These are phyloP conservation scores for Teleopsis dalmanni DNA, from an alignment of 1,140 invertebrate genomes.

Conservation along the genomic window DNA sequence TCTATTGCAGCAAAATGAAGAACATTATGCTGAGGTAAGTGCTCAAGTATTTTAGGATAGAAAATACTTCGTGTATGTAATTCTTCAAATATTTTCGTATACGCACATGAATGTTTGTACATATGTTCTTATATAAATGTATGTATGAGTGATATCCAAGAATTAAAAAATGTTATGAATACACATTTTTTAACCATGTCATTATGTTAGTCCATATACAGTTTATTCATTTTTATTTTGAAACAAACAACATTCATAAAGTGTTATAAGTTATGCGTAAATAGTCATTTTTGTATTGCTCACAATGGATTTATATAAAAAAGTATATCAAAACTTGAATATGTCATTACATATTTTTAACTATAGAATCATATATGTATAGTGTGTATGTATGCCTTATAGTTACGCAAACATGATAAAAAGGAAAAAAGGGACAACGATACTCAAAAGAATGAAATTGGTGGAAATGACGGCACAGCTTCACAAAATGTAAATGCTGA, in stretches of 20 bases:
- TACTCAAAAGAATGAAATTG: constrained; percentile 13
- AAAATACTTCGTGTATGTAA: not conserved
- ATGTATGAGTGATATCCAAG: constrained; percentile 26
- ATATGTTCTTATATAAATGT: not conserved
- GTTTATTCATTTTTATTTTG: too few relatives aligned
- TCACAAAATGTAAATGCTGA: not conserved
- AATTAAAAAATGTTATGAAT: too few relatives aligned
- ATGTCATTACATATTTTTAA: too few relatives aligned
- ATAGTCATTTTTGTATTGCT: too few relatives aligned
- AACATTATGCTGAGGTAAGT: constrained; percentile 97
- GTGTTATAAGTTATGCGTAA: too few relatives aligned
- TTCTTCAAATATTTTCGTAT: not conserved
- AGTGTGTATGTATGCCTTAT: constrained; percentile 18
- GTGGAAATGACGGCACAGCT: constrained; percentile 1
- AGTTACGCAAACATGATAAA: constrained; percentile 36
- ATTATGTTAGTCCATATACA: too few relatives aligned
- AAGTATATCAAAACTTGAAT: not conserved
- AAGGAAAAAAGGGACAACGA: constrained; percentile 28
- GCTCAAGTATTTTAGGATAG: not conserved
- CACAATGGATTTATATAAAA: too few relatives aligned
- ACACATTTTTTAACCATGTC: too few relatives aligned
- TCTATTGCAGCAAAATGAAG: constrained; percentile 97
- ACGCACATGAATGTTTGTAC: not conserved
- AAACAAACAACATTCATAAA: too few relatives aligned
- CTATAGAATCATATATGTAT: too few relatives aligned